Evolutionary conservation across 2,797 vertebrate genomes (phyloP).

Genomic region (Platalea minor): DNA sequence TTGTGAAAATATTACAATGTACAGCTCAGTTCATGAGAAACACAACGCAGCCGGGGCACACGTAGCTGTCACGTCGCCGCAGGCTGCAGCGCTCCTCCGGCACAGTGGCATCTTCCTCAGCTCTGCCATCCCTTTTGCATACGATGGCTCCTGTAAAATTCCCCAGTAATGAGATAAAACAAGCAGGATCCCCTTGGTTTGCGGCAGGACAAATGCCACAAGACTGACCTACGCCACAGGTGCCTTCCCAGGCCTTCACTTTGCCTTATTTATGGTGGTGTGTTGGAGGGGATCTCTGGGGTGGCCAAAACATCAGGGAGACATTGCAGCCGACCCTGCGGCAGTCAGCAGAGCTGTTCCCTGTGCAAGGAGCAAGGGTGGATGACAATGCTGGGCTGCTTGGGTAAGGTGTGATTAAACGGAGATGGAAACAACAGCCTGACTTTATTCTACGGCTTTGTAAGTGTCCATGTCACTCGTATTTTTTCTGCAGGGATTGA

Average conservation of each 20-base stretch:
- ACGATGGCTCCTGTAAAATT: neutral
- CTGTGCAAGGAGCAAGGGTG: neutral
- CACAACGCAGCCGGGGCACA: neutral
- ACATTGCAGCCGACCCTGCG: neutral
- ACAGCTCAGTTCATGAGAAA: neutral
- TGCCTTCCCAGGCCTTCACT: neutral
- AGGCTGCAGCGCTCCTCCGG: neutral
- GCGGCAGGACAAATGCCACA: neutral
- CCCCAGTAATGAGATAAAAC: neutral
- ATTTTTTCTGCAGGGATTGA: neutral
- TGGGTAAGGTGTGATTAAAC: neutral
- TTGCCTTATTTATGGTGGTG: neutral
- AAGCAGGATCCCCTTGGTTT: neutral
- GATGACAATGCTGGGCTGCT: neutral
- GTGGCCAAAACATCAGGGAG: neutral
- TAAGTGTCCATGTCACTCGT: neutral
- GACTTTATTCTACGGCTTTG: neutral
- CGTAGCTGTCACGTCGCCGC: accelerated
- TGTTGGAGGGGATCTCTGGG: neutral
- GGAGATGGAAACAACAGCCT: neutral
- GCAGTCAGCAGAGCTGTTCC: neutral
- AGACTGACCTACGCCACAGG: neutral
- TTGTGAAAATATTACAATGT: neutral
- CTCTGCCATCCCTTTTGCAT: neutral
- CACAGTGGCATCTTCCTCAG: neutral